Evolutionary conservation across 2,113 vertebrate species (phyloP).

Genomic region (Copsychus sechellarum): DNA sequence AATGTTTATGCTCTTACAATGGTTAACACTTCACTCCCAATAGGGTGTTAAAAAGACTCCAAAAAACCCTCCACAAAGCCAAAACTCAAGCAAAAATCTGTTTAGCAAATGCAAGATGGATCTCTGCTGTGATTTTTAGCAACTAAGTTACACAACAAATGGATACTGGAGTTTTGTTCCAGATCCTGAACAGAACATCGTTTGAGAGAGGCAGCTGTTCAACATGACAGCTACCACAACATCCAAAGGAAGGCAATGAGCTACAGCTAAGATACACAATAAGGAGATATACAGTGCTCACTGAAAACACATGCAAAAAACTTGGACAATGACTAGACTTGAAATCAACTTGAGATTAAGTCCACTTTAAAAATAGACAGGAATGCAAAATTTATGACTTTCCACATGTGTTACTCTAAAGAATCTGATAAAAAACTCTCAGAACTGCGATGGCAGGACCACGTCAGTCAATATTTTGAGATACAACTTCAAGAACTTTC

Average conservation of each 20-base stretch:
- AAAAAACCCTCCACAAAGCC: background rate
- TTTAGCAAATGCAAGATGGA: background rate
- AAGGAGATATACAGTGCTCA: background rate
- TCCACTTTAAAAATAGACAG: background rate
- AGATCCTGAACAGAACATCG: background rate
- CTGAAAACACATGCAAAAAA: background rate
- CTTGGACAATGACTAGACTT: background rate
- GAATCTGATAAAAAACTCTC: background rate
- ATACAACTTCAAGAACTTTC: background rate
- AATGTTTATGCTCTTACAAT: conserved; percentile 7
- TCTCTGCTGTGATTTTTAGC: conserved; percentile 13
- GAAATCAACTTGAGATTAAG: background rate
- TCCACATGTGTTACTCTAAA: background rate
- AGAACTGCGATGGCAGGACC: background rate
- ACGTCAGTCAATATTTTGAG: background rate
- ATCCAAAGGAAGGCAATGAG: background rate
- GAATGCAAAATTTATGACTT: background rate
- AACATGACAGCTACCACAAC: background rate
- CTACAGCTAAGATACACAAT: background rate
- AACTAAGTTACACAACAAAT: conserved; percentile 26
- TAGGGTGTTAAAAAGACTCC: background rate
- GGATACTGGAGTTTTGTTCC: background rate
- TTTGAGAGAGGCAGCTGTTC: conserved; percentile 1
- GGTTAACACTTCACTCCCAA: background rate
- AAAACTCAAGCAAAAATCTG: background rate